Evolutionary conservation across 2,113 vertebrate genomes (phyloP).

Genomic region (Mirza zaza): DNA sequence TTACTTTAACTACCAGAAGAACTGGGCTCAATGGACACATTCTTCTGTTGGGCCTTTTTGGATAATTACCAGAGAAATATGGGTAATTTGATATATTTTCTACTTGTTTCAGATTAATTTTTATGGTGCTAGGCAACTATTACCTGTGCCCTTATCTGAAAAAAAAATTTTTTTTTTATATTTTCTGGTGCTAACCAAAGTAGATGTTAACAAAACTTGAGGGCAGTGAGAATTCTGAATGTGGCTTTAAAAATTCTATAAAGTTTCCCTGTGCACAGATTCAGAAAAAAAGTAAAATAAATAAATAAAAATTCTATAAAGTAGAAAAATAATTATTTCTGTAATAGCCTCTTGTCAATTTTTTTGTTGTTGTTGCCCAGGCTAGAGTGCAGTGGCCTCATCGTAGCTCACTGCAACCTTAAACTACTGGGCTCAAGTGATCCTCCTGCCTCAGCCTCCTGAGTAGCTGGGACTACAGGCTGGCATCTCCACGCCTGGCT

Average conservation of each 20-base stretch:
- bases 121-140: not conserved
- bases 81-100: not conserved
- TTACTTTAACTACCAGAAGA: not conserved
- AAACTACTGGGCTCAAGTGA: no score
- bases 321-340: not conserved
- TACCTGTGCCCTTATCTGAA: not conserved
- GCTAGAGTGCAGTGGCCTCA: no score
- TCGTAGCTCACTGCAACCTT: no score
- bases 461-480: no score
- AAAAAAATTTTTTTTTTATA: not conserved
- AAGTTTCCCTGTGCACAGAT: no score
- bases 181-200: not conserved
- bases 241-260: not conserved
- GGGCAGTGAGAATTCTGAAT: not conserved
- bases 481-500: no score
- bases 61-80: not conserved
- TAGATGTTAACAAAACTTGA: not conserved
- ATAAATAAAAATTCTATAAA: not conserved
- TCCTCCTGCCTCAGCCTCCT: no score
- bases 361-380: no score
- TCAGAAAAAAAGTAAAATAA: no score
- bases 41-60: not conserved
- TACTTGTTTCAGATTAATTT: not conserved
- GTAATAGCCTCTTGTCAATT: not conserved
- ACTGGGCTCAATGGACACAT: not conserved